Evolutionary conservation across 37 sponge, comb jelly and placozoan species (phyloP), one percentile per base, ranked within the genome.

Genomic region (Geodia barretti): DNA sequence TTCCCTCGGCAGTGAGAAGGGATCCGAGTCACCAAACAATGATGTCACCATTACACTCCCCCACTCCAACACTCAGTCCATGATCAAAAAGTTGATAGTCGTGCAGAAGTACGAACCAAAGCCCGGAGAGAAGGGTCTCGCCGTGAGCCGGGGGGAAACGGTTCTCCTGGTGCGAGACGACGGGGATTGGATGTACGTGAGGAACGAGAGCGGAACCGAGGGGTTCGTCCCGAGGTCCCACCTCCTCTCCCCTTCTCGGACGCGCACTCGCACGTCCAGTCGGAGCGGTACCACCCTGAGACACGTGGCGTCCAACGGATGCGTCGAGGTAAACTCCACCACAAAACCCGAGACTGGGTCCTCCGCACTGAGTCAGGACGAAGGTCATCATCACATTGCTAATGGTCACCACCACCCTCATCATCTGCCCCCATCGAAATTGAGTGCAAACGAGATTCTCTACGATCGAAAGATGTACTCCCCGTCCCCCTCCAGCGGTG

Each of bases 161-260:
- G 88, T 94, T 33, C 83, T 86, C 35, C 70, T 94, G 24, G 39
- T 94, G 20, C 41, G 78, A 14, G 80, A 83, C 23, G 94, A 94
- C 7, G 72, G 68, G 7, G 83, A 90, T 21, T 70, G 84, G 88
- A 11, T 84, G 37, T 70, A 62, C 28, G 91, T 87, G 34, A 65
- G 80, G 43, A 87, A 80, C 64, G 94, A 81, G 39, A n/a, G 78
- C 3, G 88, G 81, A 28, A 68, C 72, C 62, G 78, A 90, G 32
- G 94, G 94, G 2, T 87, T 70, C 20, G 76, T 94, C 0, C 94
- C 94, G 0, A 28, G 54, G 38, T 58, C 68, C 1, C 66, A 90
- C 68, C 84, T 90, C 54, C 61, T 90, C 1, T 54, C 79, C 39
- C 87, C 86, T 1, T 74, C 85, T 5, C 11, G 75, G 4, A 67